phyloP scores from a whole-genome alignment of 2,113 vertebrate genomes.

The Pomatorhinus ruficollis region DNA sequence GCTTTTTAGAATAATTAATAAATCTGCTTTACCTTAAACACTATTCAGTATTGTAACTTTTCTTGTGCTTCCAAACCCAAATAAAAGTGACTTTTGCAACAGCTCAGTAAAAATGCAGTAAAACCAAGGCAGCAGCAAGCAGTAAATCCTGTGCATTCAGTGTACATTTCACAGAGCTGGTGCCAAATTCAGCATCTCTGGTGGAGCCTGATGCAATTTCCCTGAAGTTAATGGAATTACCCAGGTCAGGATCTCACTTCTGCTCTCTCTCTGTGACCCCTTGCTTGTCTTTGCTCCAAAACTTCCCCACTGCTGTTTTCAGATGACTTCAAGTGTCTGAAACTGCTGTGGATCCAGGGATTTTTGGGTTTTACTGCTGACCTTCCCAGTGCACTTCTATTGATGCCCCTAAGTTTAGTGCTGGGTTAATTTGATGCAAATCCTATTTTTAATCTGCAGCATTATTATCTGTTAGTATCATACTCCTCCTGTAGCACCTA shows the following conservation, averaged over 20 bases:
- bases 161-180: neutral
- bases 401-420: neutral
- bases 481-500: neutral
- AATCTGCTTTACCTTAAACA: neutral
- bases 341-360: neutral
- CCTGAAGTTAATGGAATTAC: constrained; percentile 25
- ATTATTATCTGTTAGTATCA: neutral
- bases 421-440: neutral
- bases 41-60: neutral
- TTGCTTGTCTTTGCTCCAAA: neutral
- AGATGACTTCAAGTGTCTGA: fast-evolving
- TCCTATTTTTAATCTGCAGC: neutral
- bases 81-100: neutral
- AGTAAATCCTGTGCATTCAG: neutral
- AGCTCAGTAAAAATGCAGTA: neutral
- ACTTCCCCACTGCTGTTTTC: neutral
- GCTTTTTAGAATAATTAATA: neutral
- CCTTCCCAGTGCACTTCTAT: neutral
- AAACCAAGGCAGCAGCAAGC: neutral
- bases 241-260: neutral
- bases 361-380: neutral
- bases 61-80: neutral
- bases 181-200: constrained; percentile 5
- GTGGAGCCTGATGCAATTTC: constrained; percentile 8
- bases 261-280: neutral